phyloP scores from a whole-genome alignment of 92 coral and sea anemone genomes.

The Plumapathes pennacea region DNA sequence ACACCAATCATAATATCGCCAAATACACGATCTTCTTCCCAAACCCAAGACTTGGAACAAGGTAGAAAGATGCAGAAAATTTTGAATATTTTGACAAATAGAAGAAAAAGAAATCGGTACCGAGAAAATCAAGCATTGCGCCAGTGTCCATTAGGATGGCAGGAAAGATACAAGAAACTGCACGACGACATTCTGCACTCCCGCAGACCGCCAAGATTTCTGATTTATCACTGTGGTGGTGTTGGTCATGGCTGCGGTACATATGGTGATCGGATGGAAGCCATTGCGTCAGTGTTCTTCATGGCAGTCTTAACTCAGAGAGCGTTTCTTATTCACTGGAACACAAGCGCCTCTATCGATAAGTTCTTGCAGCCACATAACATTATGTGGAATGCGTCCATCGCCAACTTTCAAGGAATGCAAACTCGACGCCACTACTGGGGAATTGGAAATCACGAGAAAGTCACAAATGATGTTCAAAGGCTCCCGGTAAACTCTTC shows the following conservation, averaged over 20 bases:
- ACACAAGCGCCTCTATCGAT: slow-evolving; percentile 36
- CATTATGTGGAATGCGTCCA: slow-evolving; percentile 45
- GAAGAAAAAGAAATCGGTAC: too few species aligned
- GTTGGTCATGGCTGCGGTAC: slow-evolving; percentile 63
- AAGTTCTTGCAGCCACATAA: slow-evolving; percentile 54
- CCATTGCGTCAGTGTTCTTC: slow-evolving; percentile 53
- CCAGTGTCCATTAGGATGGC: slow-evolving; percentile 23
- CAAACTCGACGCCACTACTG: slow-evolving; percentile 51
- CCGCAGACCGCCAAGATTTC: slow-evolving; percentile 13
- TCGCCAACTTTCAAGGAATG: slow-evolving; percentile 23
- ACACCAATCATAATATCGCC: too few species aligned
- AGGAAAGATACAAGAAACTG: slow-evolving; percentile 7
- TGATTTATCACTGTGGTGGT: slow-evolving; percentile 68
- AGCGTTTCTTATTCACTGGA: slow-evolving; percentile 75
- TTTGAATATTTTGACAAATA: too few species aligned
- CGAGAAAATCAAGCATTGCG: neutral
- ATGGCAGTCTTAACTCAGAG: slow-evolving; percentile 66
- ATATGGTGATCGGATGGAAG: slow-evolving; percentile 68
- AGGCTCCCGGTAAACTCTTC: slow-evolving; percentile 4
- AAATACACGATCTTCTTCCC: too few species aligned
- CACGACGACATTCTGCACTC: slow-evolving; percentile 13
- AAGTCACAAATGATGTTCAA: slow-evolving; percentile 17
- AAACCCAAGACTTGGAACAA: too few species aligned
- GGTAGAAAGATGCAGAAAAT: too few species aligned
- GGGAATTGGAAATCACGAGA: slow-evolving; percentile 52